Conservation (phyloP, 2,113 vertebrate species). For the Abramis brama region DNA sequence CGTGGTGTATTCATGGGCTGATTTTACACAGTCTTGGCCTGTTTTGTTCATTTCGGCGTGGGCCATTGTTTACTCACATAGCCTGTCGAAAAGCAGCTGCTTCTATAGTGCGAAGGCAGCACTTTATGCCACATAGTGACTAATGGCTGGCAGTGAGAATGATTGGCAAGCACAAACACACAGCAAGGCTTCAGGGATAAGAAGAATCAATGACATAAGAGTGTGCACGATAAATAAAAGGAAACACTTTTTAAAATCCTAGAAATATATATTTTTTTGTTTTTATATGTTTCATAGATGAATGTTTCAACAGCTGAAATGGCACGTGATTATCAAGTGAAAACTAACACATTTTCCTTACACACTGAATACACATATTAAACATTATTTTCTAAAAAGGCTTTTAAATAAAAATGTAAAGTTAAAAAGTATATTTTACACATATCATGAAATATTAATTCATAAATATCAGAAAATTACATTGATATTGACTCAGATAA, state of each 20-base stretch:
- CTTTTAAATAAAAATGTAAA: no score
- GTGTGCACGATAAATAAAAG: not conserved
- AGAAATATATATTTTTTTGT: not conserved
- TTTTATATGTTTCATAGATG: not conserved
- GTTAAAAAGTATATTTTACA: not conserved
- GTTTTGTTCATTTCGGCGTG: constrained; percentile 46
- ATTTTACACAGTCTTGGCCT: constrained; percentile 56
- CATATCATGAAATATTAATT: not conserved
- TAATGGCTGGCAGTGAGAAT: constrained; percentile 45
- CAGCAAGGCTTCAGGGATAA: constrained; percentile 9
- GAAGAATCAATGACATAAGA: not conserved
- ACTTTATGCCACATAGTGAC: constrained; percentile 56
- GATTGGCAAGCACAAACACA: constrained; percentile 60
- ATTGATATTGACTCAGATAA: not conserved
- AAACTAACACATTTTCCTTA: not conserved
- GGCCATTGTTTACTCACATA: constrained; percentile 44
- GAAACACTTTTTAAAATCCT: not conserved
- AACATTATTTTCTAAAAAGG: no score
- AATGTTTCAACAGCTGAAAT: not conserved
- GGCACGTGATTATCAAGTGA: not conserved
- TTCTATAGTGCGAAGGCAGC: constrained; percentile 53
- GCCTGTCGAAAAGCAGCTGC: constrained; percentile 56
- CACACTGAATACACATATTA: not conserved
- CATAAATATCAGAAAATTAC: not conserved
- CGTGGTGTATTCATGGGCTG: constrained; percentile 48